Evolutionary conservation across 2,113 vertebrate species (phyloP).

Genomic region (Myodes glareolus): DNA sequence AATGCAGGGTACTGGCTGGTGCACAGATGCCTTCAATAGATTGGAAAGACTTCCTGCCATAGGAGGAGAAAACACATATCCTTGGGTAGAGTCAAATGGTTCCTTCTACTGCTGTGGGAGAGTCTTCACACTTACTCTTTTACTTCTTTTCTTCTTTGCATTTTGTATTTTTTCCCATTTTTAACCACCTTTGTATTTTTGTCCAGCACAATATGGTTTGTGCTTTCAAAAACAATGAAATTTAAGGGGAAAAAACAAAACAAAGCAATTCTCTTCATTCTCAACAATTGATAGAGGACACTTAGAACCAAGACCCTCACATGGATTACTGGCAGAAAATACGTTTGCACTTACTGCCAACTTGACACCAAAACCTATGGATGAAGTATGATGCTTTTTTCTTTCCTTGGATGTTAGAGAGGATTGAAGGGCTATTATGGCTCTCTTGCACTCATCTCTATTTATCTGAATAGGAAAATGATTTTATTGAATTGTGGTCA

Average conservation of each 20-base stretch:
- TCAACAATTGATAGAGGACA: not conserved
- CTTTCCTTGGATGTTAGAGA: not conserved
- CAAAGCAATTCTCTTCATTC: not conserved
- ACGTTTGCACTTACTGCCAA: not conserved
- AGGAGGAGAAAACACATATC: not conserved
- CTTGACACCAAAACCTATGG: not conserved
- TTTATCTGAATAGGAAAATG: slow-evolving; percentile 50
- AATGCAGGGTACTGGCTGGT: not conserved
- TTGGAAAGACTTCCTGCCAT: not conserved
- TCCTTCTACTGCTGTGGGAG: not conserved
- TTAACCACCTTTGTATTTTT: not conserved
- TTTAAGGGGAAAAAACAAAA: not conserved
- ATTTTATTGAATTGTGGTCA: slow-evolving; percentile 29
- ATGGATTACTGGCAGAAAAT: not conserved
- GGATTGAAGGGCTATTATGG: not conserved
- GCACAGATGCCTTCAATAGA: not conserved
- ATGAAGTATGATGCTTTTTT: not conserved
- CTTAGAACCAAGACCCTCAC: not conserved
- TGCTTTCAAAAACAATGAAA: not conserved
- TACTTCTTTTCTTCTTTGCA: not conserved
- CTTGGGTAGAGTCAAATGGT: not conserved
- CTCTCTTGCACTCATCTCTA: slow-evolving; percentile 17
- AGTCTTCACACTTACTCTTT: not conserved
- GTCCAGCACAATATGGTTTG: not conserved
- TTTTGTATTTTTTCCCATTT: not conserved